These are phyloP conservation scores for Spodoptera litura DNA, from an alignment of 1,140 invertebrate genomes.

Conservation along the genomic window DNA sequence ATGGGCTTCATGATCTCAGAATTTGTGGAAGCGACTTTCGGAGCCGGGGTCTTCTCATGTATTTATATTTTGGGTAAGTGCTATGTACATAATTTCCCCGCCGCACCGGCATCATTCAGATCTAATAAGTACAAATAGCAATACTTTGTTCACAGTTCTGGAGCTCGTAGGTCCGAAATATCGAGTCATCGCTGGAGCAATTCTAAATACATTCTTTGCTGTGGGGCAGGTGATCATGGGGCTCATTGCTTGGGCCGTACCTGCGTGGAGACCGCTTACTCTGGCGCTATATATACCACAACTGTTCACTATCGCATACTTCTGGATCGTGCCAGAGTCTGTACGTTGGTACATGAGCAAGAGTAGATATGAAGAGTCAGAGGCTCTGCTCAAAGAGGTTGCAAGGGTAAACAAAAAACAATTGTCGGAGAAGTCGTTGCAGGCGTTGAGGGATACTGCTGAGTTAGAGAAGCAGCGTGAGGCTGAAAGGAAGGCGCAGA, in stretches of 20 bases:
- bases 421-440: conserved; percentile 86
- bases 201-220: conserved; percentile 89
- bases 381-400: conserved; percentile 86
- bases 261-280: conserved; percentile 90
- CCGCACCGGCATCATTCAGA: neutral
- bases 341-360: conserved; percentile 91
- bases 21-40: conserved; percentile 64
- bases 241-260: conserved; percentile 88
- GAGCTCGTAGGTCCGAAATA: conserved; percentile 91
- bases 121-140: neutral
- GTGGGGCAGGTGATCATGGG: conserved; percentile 89
- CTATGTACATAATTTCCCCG: neutral
- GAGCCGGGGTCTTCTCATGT: conserved; percentile 60
- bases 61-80: conserved; percentile 66
- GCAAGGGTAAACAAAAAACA: conserved; percentile 89
- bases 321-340: conserved; percentile 88
- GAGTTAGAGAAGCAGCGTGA: conserved; percentile 47
- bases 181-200: conserved; percentile 90
- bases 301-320: conserved; percentile 87
- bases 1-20: conserved; percentile 87
- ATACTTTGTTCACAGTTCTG: conserved; percentile 86
- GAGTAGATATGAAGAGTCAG: conserved; percentile 88
- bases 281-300: conserved; percentile 89
- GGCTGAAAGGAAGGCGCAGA: conserved; percentile 49
- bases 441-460: conserved; percentile 59